Base-by-base conservation (phyloP, 2,113 vertebrate species). In the Malurus cyaneus region DNA sequence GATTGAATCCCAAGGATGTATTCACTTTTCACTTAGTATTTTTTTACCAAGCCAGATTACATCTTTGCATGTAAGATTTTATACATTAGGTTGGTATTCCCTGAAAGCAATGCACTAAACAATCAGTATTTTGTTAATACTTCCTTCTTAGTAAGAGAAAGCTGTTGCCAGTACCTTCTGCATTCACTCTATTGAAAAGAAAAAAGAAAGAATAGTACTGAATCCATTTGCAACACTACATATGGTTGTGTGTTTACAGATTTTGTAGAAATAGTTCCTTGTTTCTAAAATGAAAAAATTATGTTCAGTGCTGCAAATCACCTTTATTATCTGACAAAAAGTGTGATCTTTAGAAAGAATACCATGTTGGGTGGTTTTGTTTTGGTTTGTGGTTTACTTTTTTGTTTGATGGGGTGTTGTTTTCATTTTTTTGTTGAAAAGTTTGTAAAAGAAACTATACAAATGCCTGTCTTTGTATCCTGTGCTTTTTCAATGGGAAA, bases 41-140 rank as follows among this genome's bases (percentile, higher is more conserved):
- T 93, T 91, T 88, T 92, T 81, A 72, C 65, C 56, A 78, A 93
- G 56, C n/a, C 49, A 69, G 83, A 28, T 93, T 80, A 66, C 4
- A 10, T 90, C 61, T 82, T 69, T 86, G n/a, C 54, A 73, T 86
- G 60, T 49, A 25, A 54, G 54, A 34, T 9, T 60, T 66, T 81
- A 71, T 60, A 36, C 36, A 36, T 36, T 36, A 36, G 57, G 44
- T 18, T 91, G 61, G 11, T 92, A 18, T 93, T 93, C 77, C 65
- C 80, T 89, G 94, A 88, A 93, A 93, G 24, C 64, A 73, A 21
- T 54, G 26, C 24, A 18, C 26, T 53, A 66, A 91, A 89, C 72
- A 93, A 61, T 88, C 17, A 18, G 32, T 65, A 66, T 83, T 88
- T 93, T 92, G 64, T 93, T 94, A 80, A 53, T 57, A 29, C 31